Evolutionary conservation across 2,888 invertebrate genomes (phyloP).

Genomic region (Aquatica leii): DNA sequence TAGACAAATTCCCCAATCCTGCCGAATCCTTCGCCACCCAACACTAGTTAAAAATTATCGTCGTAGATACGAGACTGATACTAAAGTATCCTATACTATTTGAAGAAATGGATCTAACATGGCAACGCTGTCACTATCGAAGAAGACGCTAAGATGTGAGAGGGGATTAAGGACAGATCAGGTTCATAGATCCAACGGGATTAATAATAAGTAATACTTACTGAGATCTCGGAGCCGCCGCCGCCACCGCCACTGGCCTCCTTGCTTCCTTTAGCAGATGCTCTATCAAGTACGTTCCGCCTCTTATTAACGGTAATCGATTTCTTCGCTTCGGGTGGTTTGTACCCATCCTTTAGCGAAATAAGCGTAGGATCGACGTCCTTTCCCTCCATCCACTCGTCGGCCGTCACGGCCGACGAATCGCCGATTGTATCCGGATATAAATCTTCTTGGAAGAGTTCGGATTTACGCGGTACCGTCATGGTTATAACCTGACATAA

Average conservation of each 20-base stretch:
- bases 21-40: too few relatives aligned
- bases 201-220: too few relatives aligned
- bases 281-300: constrained; percentile 84
- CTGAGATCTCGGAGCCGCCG: constrained; percentile 48
- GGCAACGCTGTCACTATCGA: too few relatives aligned
- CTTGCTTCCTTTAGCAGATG: constrained; percentile 61
- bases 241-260: constrained; percentile 40
- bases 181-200: too few relatives aligned
- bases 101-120: too few relatives aligned
- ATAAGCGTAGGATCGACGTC: constrained; percentile 92
- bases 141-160: too few relatives aligned
- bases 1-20: too few relatives aligned
- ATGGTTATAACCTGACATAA: constrained; percentile 95
- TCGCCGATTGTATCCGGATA: constrained; percentile 96
- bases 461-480: constrained; percentile 97
- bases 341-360: constrained; percentile 84
- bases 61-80: too few relatives aligned
- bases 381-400: constrained; percentile 90
- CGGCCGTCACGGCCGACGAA: constrained; percentile 86
- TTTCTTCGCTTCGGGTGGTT: constrained; percentile 74
- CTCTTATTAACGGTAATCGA: constrained; percentile 75
- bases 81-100: too few relatives aligned
- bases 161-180: too few relatives aligned
- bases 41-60: too few relatives aligned
- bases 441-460: constrained; percentile 96